A percentile compares a stretch with the other conserved stretches of the same genome.
phyloP scores from a whole-genome alignment of 2,797 vertebrate genomes.

The Tiaroga cobitis region DNA sequence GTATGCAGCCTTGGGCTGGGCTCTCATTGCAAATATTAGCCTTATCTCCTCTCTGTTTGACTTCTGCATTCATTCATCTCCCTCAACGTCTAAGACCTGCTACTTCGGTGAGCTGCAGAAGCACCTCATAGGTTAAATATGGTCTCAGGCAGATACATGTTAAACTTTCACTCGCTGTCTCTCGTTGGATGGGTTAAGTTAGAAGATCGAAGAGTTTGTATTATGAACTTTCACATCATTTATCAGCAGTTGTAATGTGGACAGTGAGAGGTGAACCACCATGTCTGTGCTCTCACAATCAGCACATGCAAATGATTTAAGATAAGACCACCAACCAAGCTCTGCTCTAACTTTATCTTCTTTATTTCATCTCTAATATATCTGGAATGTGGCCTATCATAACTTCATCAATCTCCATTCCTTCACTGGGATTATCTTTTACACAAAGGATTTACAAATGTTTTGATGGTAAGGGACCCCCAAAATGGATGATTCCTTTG shows the following conservation, averaged over 20 bases:
- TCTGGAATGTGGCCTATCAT: not conserved
- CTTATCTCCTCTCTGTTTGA: constrained; percentile 63
- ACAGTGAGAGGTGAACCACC: constrained; percentile 8
- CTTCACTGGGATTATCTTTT: not conserved
- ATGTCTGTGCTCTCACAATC: not conserved
- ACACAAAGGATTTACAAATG: not conserved
- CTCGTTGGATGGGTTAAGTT: not conserved
- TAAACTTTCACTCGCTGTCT: constrained; percentile 9
- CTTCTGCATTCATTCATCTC: constrained; percentile 41
- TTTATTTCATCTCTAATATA: not conserved
- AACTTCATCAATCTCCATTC: not conserved
- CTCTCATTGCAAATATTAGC: constrained; percentile 42
- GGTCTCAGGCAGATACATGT: not conserved
- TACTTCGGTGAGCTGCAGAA: not conserved
- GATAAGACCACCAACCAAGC: constrained; percentile 12
- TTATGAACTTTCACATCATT: not conserved
- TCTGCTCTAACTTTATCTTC: not conserved
- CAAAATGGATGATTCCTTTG: not conserved
- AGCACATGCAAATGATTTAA: constrained; percentile 14
- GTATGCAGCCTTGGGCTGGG: constrained; percentile 59
- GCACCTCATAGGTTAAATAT: constrained; percentile 5
- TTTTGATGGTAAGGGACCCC: not conserved
- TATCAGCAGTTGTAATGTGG: constrained; percentile 3
- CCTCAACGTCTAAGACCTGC: constrained; percentile 32
- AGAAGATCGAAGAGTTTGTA: not conserved